phyloP scores from a whole-genome alignment of 2,113 vertebrate species.

The Lates calcarifer region DNA sequence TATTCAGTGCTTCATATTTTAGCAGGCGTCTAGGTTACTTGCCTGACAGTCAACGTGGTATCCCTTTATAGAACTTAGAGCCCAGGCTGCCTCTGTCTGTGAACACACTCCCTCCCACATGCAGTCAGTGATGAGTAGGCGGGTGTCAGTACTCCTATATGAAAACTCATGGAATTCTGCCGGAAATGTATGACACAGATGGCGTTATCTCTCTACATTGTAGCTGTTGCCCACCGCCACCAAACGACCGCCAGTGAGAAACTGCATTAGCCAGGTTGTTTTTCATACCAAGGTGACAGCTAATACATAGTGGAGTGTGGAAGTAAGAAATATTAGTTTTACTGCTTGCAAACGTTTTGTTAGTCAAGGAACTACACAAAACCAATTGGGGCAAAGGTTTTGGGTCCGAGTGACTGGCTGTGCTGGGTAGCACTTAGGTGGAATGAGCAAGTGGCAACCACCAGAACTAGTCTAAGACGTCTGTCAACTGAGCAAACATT shows the following conservation, averaged over 20 bases:
- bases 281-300: slow-evolving; percentile 6
- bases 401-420: background rate
- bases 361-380: background rate
- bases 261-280: background rate
- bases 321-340: background rate
- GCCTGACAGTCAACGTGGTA: slow-evolving; percentile 1
- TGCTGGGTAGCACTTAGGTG: background rate
- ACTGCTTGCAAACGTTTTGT: background rate
- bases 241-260: background rate
- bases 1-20: background rate
- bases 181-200: slow-evolving; percentile 48
- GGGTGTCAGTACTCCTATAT: slow-evolving; percentile 29
- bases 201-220: slow-evolving; percentile 18
- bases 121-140: slow-evolving; percentile 45
- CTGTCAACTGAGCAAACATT: background rate
- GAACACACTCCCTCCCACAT: slow-evolving; percentile 50
- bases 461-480: background rate
- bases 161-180: slow-evolving; percentile 32
- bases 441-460: background rate
- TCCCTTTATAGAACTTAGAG: slow-evolving; percentile 35
- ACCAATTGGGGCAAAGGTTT: background rate
- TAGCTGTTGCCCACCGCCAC: slow-evolving; percentile 11
- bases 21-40: slow-evolving; percentile 6
- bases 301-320: background rate
- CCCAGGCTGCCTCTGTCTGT: slow-evolving; percentile 30